These are phyloP conservation scores for Chloroceryle aenea DNA, from an alignment of 2,113 vertebrate genomes.

Conservation along the genomic window DNA sequence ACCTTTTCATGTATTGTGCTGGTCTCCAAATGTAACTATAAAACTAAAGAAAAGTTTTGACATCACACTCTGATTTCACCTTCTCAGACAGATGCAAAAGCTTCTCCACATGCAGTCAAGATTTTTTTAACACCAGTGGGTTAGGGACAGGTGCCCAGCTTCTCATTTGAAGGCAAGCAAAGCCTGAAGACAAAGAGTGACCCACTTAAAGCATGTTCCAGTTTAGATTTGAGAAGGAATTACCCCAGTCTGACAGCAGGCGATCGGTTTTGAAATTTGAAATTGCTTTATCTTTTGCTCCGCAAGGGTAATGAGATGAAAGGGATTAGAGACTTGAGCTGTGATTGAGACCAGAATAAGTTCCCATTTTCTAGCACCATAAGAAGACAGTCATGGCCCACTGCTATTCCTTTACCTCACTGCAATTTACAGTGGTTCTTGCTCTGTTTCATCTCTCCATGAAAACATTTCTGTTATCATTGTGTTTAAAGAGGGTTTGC, in stretches of 20 bases:
- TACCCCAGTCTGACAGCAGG: not conserved
- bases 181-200: not conserved
- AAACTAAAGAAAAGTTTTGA: not conserved
- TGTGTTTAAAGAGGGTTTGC: not conserved
- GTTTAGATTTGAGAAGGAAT: not conserved
- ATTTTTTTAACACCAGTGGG: not conserved
- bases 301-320: constrained; percentile 7
- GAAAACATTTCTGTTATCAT: not conserved
- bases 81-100: not conserved
- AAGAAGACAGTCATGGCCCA: not conserved
- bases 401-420: not conserved
- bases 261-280: not conserved
- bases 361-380: not conserved
- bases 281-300: not conserved
- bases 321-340: not conserved
- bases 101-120: not conserved
- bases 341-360: not conserved
- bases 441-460: not conserved
- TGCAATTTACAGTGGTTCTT: not conserved
- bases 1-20: not conserved
- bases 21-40: not conserved
- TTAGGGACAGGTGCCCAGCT: not conserved
- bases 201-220: not conserved
- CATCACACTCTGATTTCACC: not conserved
- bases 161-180: not conserved